A percentile compares a stretch with the other conserved stretches of the same genome.
Conservation (phyloP, 1,140 invertebrate genomes). For the Thaumetopoea pityocampa region DNA sequence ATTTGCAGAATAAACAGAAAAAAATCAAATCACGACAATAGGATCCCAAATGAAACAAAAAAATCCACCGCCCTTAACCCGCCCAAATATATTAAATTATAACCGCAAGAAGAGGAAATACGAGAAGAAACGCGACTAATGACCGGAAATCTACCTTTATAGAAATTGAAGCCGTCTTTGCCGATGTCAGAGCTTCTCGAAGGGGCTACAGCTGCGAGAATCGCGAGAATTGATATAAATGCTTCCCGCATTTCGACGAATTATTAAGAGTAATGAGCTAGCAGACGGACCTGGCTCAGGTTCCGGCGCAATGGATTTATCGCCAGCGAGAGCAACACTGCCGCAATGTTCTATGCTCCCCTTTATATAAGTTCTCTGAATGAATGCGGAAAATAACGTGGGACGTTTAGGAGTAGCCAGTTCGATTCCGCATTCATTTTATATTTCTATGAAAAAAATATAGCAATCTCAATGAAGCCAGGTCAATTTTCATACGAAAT, state of each 20-base stretch:
- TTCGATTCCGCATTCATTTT: constrained; percentile 17
- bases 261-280: constrained; percentile 43
- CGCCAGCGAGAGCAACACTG: constrained; percentile 18
- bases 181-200: constrained; percentile 38
- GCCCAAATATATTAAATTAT: no score
- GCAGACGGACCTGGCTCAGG: constrained; percentile 16
- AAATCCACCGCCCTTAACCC: no score
- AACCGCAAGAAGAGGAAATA: background rate
- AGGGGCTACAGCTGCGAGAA: constrained; percentile 29
- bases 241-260: constrained; percentile 45
- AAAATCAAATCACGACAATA: no score
- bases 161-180: constrained; percentile 58
- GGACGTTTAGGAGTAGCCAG: constrained; percentile 1
- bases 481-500: no score
- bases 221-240: constrained; percentile 48
- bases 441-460: background rate
- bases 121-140: constrained; percentile 3
- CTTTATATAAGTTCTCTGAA: constrained; percentile 41
- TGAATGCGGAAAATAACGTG: constrained; percentile 1
- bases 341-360: constrained; percentile 12
- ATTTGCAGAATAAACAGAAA: no score
- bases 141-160: constrained; percentile 42
- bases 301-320: constrained; percentile 20
- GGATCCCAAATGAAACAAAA: no score
- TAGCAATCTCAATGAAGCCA: no score